Evolutionary conservation across 2,797 vertebrate genomes (phyloP), one percentile per base, ranked within the genome.

Genomic region (Heteromormyrus szaboi): DNA sequence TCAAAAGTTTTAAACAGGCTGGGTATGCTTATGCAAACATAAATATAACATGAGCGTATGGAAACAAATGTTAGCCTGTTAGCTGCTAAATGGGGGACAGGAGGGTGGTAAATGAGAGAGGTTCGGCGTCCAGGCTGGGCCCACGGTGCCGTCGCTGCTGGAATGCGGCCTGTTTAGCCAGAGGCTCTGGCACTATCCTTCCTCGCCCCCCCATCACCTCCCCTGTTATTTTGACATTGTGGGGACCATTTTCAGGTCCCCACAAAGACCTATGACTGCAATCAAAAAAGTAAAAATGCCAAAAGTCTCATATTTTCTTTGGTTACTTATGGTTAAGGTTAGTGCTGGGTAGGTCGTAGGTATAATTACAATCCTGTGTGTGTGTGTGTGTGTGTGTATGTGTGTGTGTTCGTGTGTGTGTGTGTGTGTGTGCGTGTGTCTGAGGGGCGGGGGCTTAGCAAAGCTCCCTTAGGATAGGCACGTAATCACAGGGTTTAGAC

Each of bases 401-500:
- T 41, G 3, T 3, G 3, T 3, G 37, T 41, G 37, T 41, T 3
- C 4, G 37, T 41, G 37, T 4, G 41, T 44, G 41, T 44, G 41
- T 44, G 12, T 87, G 53, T 62, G 51, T 48, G 22, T 3, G 25
- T 0, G 29, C 17, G 33, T 17, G 68, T 90, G 54, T 33, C 2
- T 84, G 76, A 33, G 9, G 62, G 79, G 79, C 9, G 37, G 44
- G 79, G 50, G 48, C 19, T 33, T 51, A 25, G 29, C 22, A 22
- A 76, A 41, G 68, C 68, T 37, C 68, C 4, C 29, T 37, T 7
- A 3, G 7, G 86, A 44, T n/a, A 19, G 33, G 22, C 17, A 0
- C 8, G n/a, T 84, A 88, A 88, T 84, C 76, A 88, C 76, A 48
- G 88, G 88, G 17, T 54, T 9, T 37, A 17, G 88, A 14, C 22